Evolutionary conservation across 2,888 invertebrate genomes (phyloP).

Genomic region (Nasonovia ribisnigri): DNA sequence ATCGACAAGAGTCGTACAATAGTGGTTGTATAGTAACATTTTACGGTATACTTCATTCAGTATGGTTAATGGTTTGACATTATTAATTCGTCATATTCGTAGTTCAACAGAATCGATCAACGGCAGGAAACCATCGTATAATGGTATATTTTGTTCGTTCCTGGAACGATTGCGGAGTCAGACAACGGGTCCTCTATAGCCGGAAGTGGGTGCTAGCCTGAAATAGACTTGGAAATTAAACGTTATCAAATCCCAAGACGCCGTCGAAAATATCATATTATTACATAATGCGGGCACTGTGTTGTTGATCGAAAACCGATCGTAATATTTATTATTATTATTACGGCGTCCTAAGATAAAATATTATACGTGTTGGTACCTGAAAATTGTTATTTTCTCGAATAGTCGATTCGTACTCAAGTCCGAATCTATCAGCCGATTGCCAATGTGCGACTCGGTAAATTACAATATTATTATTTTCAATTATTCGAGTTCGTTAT

Average conservation of each 20-base stretch:
- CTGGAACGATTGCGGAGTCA: neutral
- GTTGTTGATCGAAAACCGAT: neutral
- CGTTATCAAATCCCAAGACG: constrained; percentile 15
- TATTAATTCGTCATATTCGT: neutral
- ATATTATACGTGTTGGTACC: neutral
- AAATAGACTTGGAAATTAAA: constrained; percentile 25
- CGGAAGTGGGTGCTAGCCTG: neutral
- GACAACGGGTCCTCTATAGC: neutral
- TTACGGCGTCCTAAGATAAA: neutral
- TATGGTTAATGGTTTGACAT: neutral
- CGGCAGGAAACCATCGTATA: constrained; percentile 23
- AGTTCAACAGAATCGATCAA: neutral
- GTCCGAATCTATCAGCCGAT: neutral
- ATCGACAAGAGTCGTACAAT: neutral
- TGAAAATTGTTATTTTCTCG: neutral
- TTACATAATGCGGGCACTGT: neutral
- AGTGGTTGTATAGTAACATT: neutral
- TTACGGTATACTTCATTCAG: neutral
- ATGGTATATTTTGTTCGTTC: neutral
- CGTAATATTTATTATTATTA: neutral
- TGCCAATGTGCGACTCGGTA: neutral
- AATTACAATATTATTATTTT: neutral
- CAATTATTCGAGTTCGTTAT: neutral
- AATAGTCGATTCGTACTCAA: neutral
- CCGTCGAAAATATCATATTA: neutral